A percentile compares a stretch with the other conserved stretches of the same genome.
These are phyloP conservation scores for Acrocephalus kingi DNA, from an alignment of 2,113 vertebrate species.

Conservation along the genomic window DNA sequence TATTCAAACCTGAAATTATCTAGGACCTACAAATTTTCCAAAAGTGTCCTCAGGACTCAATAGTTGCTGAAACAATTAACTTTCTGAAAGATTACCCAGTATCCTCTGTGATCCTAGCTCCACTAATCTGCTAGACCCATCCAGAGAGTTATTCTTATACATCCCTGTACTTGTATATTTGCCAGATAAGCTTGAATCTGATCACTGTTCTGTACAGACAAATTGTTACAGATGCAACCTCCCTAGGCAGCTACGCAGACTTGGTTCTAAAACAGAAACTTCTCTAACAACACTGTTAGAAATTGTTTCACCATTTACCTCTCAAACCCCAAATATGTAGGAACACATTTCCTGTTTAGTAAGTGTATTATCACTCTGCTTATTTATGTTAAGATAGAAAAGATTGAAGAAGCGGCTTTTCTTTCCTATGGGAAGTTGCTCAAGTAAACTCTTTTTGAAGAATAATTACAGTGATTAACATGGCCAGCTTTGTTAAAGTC, in stretches of 20 bases:
- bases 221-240: neutral
- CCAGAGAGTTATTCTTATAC: neutral
- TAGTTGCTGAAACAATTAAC: neutral
- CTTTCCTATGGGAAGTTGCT: neutral
- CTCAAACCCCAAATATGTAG: neutral
- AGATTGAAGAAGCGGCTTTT: neutral
- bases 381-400: neutral
- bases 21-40: neutral
- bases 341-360: neutral
- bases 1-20: neutral
- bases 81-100: neutral
- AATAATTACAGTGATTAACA: slow-evolving; percentile 19
- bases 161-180: neutral
- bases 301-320: neutral
- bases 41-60: neutral
- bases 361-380: neutral
- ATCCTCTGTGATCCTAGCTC: neutral
- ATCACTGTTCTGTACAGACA: neutral
- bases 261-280: neutral
- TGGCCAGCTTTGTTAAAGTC: neutral
- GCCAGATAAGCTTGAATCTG: fast-evolving
- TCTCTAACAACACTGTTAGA: neutral
- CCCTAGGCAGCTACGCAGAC: fast-evolving
- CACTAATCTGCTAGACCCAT: neutral
- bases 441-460: neutral